These are phyloP conservation scores for Camponotus vicinus DNA, from an alignment of 1,140 invertebrate genomes.

Conservation along the genomic window DNA sequence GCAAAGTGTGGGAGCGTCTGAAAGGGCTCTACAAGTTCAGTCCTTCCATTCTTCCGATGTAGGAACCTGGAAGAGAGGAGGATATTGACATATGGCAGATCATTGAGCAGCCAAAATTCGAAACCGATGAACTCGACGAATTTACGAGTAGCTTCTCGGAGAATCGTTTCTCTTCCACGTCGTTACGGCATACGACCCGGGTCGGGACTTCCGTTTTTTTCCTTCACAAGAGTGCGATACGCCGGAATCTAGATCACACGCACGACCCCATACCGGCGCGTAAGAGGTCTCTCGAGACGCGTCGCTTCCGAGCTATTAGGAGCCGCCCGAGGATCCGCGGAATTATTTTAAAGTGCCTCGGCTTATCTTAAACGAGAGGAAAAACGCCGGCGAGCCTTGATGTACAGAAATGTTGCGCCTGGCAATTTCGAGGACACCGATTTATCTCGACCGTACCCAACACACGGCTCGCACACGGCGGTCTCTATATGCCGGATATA, in stretches of 20 bases:
- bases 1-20: not conserved
- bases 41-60: not conserved
- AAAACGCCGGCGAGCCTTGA: conserved; percentile 45
- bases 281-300: conserved; percentile 67
- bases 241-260: conserved; percentile 57
- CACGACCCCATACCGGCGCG: conserved; percentile 32
- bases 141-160: conserved; percentile 48
- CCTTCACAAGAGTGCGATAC: conserved; percentile 32
- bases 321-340: conserved; percentile 35
- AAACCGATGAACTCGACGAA: conserved; percentile 19
- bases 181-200: conserved; percentile 59
- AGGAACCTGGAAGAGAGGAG: not conserved
- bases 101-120: conserved; percentile 21
- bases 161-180: conserved; percentile 49
- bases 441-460: conserved; percentile 46
- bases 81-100: not conserved
- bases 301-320: conserved; percentile 61
- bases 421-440: conserved; percentile 55
- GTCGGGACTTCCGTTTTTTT: conserved; percentile 40
- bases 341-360: conserved; percentile 66
- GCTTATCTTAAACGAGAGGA: conserved; percentile 10
- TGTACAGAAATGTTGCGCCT: conserved; percentile 35
- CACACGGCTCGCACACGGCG: not conserved
- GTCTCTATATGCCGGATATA: conserved; percentile 6
- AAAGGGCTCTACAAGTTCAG: not conserved